Conservation (phyloP, 2,113 vertebrate genomes). For the Crotalus horridus region DNA sequence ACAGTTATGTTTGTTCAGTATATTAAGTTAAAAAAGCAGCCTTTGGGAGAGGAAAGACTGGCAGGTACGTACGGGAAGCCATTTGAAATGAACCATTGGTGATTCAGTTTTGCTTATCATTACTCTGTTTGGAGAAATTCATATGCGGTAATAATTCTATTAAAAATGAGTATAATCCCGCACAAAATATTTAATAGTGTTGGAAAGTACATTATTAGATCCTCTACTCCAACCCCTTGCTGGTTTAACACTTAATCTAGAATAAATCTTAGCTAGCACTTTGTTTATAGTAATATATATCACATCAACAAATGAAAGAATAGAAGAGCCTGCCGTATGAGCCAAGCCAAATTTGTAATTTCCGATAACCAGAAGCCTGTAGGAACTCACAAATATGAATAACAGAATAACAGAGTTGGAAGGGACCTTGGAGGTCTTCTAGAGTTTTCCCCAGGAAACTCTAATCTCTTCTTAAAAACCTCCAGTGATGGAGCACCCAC, state of each 20-base stretch:
- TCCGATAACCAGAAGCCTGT: not conserved
- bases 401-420: too few relatives aligned
- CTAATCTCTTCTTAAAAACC: too few relatives aligned
- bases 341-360: not conserved
- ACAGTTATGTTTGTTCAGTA: not conserved
- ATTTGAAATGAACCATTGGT: not conserved
- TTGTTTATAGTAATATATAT: not conserved
- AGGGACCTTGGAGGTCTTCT: too few relatives aligned
- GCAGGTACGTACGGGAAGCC: not conserved
- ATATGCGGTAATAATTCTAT: not conserved
- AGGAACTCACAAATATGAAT: not conserved
- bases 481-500: too few relatives aligned
- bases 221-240: not conserved
- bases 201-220: too few relatives aligned
- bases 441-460: too few relatives aligned
- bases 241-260: not conserved
- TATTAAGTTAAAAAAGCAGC: not conserved
- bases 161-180: not conserved
- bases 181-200: too few relatives aligned
- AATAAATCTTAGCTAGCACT: not conserved
- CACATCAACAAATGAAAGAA: not conserved
- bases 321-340: not conserved
- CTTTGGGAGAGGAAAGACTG: not conserved
- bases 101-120: not conserved
- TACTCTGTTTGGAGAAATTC: not conserved